Conservation (phyloP, 2,113 vertebrate genomes). For the Tachysurus vachellii region DNA sequence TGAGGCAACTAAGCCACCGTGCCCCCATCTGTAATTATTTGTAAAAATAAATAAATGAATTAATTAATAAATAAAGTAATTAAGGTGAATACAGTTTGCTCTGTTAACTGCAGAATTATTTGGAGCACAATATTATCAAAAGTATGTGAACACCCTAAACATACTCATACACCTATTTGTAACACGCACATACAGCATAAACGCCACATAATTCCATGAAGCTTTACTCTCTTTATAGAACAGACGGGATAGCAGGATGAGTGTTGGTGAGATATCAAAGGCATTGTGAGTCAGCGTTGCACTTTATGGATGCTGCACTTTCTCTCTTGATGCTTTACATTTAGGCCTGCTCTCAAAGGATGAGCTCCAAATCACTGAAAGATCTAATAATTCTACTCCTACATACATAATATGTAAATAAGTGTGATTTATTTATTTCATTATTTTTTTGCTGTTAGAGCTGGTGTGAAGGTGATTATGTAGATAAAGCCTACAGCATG, state of each 20-base stretch:
- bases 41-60: too few species aligned
- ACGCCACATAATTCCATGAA: not conserved
- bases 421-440: not conserved
- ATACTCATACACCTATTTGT: not conserved
- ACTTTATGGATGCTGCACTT: not conserved
- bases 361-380: not conserved
- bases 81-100: too few species aligned
- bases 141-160: not conserved
- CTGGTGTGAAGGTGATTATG: not conserved
- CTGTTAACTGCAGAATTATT: too few species aligned
- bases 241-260: not conserved
- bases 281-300: not conserved
- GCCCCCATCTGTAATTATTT: too few species aligned
- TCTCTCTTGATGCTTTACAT: not conserved
- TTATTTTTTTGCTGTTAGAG: not conserved
- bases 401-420: not conserved
- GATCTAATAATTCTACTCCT: not conserved
- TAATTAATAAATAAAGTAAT: too few species aligned
- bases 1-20: too few species aligned
- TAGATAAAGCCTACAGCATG: not conserved
- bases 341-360: slow-evolving; percentile 8
- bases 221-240: not conserved
- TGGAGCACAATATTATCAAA: not conserved
- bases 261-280: not conserved
- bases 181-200: not conserved